Conservation (phyloP, 2,113 vertebrate genomes). For the Oreochromis tanganicae region DNA sequence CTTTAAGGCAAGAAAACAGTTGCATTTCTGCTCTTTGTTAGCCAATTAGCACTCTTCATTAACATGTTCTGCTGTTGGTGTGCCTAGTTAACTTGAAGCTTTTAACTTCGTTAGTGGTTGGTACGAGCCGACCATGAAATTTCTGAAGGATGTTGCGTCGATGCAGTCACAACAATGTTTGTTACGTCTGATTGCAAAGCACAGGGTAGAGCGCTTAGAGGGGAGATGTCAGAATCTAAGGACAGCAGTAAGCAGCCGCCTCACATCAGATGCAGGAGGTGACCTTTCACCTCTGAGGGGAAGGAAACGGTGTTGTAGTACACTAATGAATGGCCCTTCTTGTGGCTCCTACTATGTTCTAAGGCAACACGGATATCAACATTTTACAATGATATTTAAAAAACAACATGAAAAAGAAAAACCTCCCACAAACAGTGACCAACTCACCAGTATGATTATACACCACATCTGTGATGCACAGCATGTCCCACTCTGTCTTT, state of each 20-base stretch:
- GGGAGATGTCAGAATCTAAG: background rate
- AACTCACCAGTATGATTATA: constrained; percentile 67
- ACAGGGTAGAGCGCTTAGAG: background rate
- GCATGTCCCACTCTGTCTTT: constrained; percentile 54
- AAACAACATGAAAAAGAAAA: accelerated
- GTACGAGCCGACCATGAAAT: accelerated
- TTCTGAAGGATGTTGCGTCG: background rate
- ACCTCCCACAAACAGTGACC: background rate
- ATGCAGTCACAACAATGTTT: background rate
- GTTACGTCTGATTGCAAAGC: accelerated
- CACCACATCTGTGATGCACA: constrained; percentile 67
- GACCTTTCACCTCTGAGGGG: background rate
- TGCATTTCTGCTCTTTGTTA: background rate
- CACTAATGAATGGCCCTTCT: background rate
- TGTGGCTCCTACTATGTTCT: accelerated
- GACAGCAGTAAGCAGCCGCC: accelerated
- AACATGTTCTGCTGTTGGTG: background rate
- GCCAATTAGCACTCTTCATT: background rate
- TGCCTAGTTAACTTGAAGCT: background rate
- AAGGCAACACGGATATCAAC: background rate
- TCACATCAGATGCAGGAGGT: background rate
- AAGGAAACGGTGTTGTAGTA: background rate
- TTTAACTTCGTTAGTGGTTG: background rate
- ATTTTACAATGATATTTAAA: background rate
- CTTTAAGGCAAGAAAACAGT: accelerated